Conservation (phyloP, 2,888 invertebrate species). For the Neoitamus cyanurus region DNA sequence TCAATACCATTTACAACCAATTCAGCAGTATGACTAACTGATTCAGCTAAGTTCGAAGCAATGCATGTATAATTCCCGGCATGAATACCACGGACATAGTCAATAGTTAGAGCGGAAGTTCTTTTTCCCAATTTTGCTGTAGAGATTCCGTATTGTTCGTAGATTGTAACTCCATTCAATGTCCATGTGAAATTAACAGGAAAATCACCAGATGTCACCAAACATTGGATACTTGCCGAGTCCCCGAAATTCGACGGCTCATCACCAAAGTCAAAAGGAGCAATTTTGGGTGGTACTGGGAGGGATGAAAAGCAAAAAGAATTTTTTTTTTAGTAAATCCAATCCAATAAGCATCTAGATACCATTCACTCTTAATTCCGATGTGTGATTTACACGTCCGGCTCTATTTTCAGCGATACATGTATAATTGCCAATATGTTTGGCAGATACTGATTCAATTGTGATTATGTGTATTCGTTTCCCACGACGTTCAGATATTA, state of each 20-base stretch:
- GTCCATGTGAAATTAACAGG: slow-evolving; percentile 78
- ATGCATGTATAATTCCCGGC: slow-evolving; percentile 79
- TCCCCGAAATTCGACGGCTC: slow-evolving; percentile 75
- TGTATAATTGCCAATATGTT: slow-evolving; percentile 81
- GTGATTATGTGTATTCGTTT: slow-evolving; percentile 71
- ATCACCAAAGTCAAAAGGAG: slow-evolving; percentile 76
- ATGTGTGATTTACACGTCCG: slow-evolving; percentile 75
- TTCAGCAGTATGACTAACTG: slow-evolving; percentile 71
- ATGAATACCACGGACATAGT: slow-evolving; percentile 75
- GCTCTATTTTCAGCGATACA: slow-evolving; percentile 80
- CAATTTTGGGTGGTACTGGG: slow-evolving; percentile 77
- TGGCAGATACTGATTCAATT: slow-evolving; percentile 76
- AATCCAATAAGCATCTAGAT: slow-evolving; percentile 35
- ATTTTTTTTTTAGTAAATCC: slow-evolving; percentile 4
- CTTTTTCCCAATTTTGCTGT: slow-evolving; percentile 70
- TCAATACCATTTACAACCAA: slow-evolving; percentile 71
- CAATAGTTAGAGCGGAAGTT: slow-evolving; percentile 76
- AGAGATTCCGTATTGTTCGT: slow-evolving; percentile 68
- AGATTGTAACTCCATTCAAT: slow-evolving; percentile 68
- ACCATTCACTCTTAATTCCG: slow-evolving; percentile 81
- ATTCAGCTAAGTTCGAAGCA: slow-evolving; percentile 74
- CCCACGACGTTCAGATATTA: slow-evolving; percentile 64
- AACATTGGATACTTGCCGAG: slow-evolving; percentile 72
- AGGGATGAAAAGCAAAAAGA: slow-evolving; percentile 15
- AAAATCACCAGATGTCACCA: slow-evolving; percentile 72